Evolutionary conservation across 2,888 invertebrate species (phyloP).

Genomic region (Limnephilus lunatus): DNA sequence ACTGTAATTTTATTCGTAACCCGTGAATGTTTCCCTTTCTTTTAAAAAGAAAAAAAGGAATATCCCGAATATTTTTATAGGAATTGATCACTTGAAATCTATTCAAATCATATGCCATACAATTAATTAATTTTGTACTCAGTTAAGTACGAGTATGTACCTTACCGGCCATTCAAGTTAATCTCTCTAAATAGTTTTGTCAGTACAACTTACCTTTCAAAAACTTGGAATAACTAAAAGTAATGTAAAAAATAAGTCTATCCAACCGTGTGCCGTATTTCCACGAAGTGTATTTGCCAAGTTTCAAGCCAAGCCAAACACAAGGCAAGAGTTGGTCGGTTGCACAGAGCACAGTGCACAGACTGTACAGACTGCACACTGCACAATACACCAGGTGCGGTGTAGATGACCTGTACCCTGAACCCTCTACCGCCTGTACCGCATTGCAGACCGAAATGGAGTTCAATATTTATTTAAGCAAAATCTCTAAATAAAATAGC

Average conservation of each 20-base stretch:
- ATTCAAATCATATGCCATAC: not conserved
- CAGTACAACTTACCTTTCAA: not conserved
- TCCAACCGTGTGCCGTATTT: not conserved
- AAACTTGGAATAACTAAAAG: not conserved
- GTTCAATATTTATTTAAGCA: not conserved
- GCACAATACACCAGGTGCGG: not conserved
- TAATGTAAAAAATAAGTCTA: not conserved
- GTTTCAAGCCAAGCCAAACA: not conserved
- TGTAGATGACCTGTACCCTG: not conserved
- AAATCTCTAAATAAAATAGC: not conserved
- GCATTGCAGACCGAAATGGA: constrained; percentile 19
- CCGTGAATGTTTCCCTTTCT: too few species aligned
- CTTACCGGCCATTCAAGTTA: not conserved
- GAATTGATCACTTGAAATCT: not conserved
- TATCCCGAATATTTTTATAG: not conserved
- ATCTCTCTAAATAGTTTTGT: not conserved
- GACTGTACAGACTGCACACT: not conserved
- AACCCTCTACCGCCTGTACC: not conserved
- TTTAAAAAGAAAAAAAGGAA: too few species aligned
- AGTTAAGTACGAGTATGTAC: not conserved
- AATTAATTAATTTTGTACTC: not conserved
- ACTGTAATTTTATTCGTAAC: too few species aligned
- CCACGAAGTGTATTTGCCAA: not conserved
- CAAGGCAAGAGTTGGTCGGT: not conserved
- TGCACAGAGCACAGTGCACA: not conserved